A percentile compares a stretch with the other conserved stretches of the same genome.
phyloP scores from a whole-genome alignment of 2,797 vertebrate genomes.

The Anisognathus igniventris region DNA sequence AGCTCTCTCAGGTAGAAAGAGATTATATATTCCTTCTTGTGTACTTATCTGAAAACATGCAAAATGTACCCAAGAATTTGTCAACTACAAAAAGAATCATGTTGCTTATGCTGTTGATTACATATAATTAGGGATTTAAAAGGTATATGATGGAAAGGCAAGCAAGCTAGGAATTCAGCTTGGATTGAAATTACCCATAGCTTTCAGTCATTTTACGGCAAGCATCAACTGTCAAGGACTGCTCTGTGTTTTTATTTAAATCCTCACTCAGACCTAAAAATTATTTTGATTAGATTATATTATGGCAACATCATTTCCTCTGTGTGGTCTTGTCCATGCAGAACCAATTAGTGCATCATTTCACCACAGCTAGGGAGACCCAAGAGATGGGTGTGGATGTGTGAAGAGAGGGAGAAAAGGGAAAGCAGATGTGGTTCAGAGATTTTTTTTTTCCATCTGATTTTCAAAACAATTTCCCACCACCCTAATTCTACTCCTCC shows the following conservation, averaged over 20 bases:
- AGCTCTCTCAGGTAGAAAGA: neutral
- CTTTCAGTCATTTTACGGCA: constrained; percentile 25
- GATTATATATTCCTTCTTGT: neutral
- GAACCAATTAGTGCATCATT: constrained; percentile 7
- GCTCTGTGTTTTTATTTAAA: neutral
- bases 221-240: constrained; percentile 1
- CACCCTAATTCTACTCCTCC: neutral
- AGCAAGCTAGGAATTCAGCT: neutral
- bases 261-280: neutral
- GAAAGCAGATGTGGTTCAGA: constrained; percentile 2
- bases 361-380: neutral
- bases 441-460: neutral
- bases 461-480: neutral
- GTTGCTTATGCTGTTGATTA: constrained; percentile 41
- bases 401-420: neutral
- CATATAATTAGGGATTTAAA: constrained; percentile 56
- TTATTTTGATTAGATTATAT: constrained; percentile 41
- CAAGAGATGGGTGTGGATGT: neutral
- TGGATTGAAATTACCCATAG: constrained; percentile 21
- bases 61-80: constrained; percentile 38
- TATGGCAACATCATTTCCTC: neutral
- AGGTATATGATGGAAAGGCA: constrained; percentile 17
- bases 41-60: neutral
- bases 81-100: constrained; percentile 57
- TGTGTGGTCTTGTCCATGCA: neutral